Evolutionary conservation across 2,113 vertebrate species (phyloP), one percentile per base, ranked within the genome.

Genomic region (Muscicapa adusta): DNA sequence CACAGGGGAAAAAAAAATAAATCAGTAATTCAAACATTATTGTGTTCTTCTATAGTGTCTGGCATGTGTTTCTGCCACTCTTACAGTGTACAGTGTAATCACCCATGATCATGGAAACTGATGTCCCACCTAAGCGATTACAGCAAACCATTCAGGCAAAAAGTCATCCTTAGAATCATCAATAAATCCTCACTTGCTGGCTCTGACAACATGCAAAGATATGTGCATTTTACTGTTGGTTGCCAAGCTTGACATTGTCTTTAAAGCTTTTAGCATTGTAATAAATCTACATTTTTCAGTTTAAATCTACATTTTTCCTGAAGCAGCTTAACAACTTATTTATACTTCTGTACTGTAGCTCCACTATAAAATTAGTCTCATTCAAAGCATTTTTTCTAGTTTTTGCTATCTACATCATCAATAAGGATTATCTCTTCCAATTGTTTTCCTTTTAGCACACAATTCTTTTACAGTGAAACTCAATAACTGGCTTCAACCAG

Each of bases 151-250:
- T 28, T 68, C 8, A 67, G 14, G 15, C 17, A 68, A 57, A 43
- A 5, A 66, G 24, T 29, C 9, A 16, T 23, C 11, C 8, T 33
- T 15, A 19, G 20, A 47, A 40, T 25, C 26, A 82, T 23, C 28
- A 76, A 3, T 29, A 86, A 54, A 72, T 26, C 9, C 4, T 3
- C n/a, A 45, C 38, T 60, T 68, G 43, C 12, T 34, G 56, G 13
- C 6, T 67, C 18, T 4, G 0, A 43, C 31, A 72, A 60, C 33
- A 18, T 5, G 16, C 5, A 33, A 68, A 60, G 8, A 23, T 22
- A 40, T 0, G 1, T 23, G 16, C 3, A 61, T 54, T 76, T 19
- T 63, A 63, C 10, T 60, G 13, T 7, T 38, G 18, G 6, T 4
- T 84, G 36, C 9, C 50, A 91, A 75, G 7, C 9, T 12, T 40